Evolutionary conservation across 92 coral and sea anemone species (phyloP).

Genomic region (Ricordea florida): DNA sequence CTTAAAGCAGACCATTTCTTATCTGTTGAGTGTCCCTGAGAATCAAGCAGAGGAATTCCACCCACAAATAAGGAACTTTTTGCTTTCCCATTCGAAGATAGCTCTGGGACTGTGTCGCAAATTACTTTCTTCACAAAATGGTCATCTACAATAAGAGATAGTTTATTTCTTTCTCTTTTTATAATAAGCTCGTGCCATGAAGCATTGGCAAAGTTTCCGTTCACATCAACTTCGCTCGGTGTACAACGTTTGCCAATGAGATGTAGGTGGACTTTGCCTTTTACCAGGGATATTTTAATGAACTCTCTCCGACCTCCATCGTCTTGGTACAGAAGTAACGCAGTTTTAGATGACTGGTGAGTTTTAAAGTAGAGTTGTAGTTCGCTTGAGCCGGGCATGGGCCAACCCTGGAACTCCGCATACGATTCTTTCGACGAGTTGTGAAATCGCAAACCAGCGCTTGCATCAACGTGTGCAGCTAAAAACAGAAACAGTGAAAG

Average conservation of each 20-base stretch:
- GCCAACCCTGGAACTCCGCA: slow-evolving; percentile 74
- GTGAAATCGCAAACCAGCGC: slow-evolving; percentile 7
- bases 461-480: slow-evolving; percentile 9
- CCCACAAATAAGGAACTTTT: slow-evolving; percentile 42
- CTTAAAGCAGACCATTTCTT: not conserved
- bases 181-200: slow-evolving; percentile 58
- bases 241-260: not conserved
- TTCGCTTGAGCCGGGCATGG: slow-evolving; percentile 37
- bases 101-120: not conserved
- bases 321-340: slow-evolving; percentile 66
- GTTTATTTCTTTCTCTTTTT: not conserved
- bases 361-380: slow-evolving; percentile 67
- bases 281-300: slow-evolving; percentile 5
- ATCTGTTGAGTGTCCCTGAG: not conserved
- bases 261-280: slow-evolving; percentile 2
- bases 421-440: not conserved
- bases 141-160: slow-evolving; percentile 45
- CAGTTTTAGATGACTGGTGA: slow-evolving; percentile 1
- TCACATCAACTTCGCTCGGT: not conserved
- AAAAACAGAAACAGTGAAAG: not conserved
- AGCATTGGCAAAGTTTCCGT: slow-evolving; percentile 31
- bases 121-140: not conserved
- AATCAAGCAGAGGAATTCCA: slow-evolving; percentile 53
- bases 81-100: slow-evolving; percentile 12
- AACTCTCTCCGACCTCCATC: slow-evolving; percentile 14